phyloP scores from a whole-genome alignment of 2,113 vertebrate species.

The Neogobius melanostomus region DNA sequence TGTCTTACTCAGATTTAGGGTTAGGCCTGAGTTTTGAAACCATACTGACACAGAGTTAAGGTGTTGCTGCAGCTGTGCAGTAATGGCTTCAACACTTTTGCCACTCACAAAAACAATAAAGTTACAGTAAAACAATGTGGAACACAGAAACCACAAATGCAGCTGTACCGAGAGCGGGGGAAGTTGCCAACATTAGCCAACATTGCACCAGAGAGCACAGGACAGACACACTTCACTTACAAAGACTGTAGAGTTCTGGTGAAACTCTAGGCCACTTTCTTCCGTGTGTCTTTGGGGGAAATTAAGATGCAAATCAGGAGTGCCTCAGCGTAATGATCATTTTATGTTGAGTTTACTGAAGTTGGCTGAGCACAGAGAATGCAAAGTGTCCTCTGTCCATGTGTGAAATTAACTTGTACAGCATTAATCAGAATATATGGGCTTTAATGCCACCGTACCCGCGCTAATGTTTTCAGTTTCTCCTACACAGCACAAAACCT shows the following conservation, averaged over 20 bases:
- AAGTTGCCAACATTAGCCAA: no score
- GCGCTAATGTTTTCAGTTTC: neutral
- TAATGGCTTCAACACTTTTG: no score
- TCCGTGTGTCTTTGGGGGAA: neutral
- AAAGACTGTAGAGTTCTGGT: neutral
- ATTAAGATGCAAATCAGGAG: neutral
- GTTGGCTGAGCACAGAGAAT: constrained; percentile 24
- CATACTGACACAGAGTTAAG: no score
- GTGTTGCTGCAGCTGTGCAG: no score
- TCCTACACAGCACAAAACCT: constrained; percentile 6
- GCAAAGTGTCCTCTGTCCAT: constrained; percentile 36
- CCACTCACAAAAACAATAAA: no score
- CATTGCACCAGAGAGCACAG: no score
- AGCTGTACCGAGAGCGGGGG: no score
- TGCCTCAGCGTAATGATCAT: constrained; percentile 1
- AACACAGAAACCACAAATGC: no score
- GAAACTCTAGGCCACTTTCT: neutral
- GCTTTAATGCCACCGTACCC: constrained; percentile 13
- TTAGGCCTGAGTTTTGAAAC: no score
- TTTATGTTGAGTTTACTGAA: constrained; percentile 20
- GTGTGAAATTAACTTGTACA: constrained; percentile 55
- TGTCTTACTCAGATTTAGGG: no score
- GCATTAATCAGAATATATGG: constrained; percentile 45
- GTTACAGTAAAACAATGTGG: no score
- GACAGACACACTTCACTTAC: no score